Evolutionary conservation across 2,888 invertebrate species (phyloP), one percentile per base, ranked within the genome.

Genomic region (Machimus rusticus): DNA sequence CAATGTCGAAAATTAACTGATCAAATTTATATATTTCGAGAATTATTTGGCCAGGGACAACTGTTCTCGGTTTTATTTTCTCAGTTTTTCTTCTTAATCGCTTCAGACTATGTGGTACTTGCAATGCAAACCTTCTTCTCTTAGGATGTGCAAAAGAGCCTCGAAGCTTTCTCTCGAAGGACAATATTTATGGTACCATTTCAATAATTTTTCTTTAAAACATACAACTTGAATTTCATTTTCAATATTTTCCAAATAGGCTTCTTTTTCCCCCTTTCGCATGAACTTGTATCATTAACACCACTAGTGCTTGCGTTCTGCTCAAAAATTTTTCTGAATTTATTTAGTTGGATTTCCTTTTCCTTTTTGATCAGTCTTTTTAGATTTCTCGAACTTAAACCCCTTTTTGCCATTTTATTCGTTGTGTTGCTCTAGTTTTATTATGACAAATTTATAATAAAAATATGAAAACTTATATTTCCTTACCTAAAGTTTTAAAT

Each of bases 1-100:
- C 86, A 43, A 87, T 78, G 76, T 86, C 86, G 8, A 88, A 14
- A 57, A 74, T 46, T 37, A 86, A 23, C 46, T 78, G 74, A 12
- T 46, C 28, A 31, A 12, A 28, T 8, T 82, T 31, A 31, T 16
- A 16, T 19, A 37, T 55, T 74, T 86, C 57, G 51, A 0, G 14
- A 23, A 37, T 37, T 76, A 55, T 76, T 34, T 51, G 8, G 19
- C 87, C 87, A 19, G 37, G 23, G 74, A 31, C 31, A 31, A 31
- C 31, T 31, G 31, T 31, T 31, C 31, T 31, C 14, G 46, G 14
- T 46, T 46, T 46, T 46, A 46, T 46, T 46, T 46, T 46, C 14
- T 46, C 46, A 12, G 46, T 46, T 46, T 46, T 46, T 46, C 46
- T 14, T 46, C 46, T 46, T 12, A 46, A 46, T 46, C 46, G 14